Percentiles rank a stretch among this genome's conserved stretches.
Conservation (phyloP, 2,797 vertebrate genomes). For the Pangasius sanitwongsei region DNA sequence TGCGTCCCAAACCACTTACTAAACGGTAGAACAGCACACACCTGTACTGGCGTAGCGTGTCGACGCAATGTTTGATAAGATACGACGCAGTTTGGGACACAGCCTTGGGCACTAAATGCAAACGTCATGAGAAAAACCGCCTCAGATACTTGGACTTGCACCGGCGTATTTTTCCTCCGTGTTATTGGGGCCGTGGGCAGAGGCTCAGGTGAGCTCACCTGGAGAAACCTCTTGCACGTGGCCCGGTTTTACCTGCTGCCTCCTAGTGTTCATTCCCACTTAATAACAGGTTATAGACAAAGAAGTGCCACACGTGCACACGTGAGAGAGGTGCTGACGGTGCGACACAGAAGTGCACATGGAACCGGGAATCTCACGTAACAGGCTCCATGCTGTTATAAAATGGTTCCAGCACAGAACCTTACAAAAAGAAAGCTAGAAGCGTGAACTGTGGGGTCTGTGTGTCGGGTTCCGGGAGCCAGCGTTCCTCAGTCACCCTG, state of each 20-base stretch:
- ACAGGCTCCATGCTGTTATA: not conserved
- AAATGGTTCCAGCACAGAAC: not conserved
- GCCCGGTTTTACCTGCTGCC: constrained; percentile 22
- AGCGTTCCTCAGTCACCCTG: not conserved
- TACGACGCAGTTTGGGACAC: not conserved
- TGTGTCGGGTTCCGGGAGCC: not conserved
- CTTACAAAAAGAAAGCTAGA: not conserved
- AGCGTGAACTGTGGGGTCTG: not conserved
- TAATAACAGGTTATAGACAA: constrained; percentile 36
- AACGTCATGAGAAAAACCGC: too few species aligned
- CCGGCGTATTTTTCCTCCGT: not conserved
- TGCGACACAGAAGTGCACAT: too few species aligned
- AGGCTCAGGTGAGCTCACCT: constrained; percentile 45
- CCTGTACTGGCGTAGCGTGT: not conserved
- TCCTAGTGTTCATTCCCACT: constrained; percentile 41
- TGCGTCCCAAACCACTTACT: not conserved
- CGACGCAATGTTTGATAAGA: not conserved
- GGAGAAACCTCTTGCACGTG: not conserved
- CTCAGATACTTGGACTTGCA: not conserved
- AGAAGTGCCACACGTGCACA: constrained; percentile 18
- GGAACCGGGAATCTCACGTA: not conserved
- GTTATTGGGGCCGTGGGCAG: not conserved
- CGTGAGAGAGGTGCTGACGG: not conserved
- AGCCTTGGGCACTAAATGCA: not conserved
- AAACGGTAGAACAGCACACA: not conserved